These are phyloP conservation scores for Atopsyche davidsoni DNA, from an alignment of 1,140 invertebrate genomes.

Conservation along the genomic window DNA sequence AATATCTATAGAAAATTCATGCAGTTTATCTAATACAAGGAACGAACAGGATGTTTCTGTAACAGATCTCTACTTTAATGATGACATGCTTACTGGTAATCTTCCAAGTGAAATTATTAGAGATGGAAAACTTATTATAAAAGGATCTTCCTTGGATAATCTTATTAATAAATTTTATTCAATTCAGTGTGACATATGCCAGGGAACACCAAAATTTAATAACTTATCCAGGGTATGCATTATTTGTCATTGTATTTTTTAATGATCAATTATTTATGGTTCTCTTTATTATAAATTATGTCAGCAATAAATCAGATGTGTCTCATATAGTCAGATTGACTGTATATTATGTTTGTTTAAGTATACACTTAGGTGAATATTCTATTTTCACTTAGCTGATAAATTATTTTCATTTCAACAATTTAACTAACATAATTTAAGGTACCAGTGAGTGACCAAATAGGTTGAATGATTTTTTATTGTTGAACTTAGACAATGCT, in stretches of 20 bases:
- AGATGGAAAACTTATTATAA: constrained; percentile 22
- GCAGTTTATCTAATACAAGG: too few relatives aligned
- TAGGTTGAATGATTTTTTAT: background rate
- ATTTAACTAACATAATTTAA: background rate
- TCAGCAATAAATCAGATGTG: background rate
- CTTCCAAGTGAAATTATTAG: constrained; percentile 22
- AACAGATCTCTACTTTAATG: too few relatives aligned
- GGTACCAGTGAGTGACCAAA: background rate
- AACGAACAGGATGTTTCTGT: too few relatives aligned
- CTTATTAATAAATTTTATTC: constrained; percentile 24
- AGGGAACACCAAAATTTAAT: constrained; percentile 5
- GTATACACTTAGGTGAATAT: background rate
- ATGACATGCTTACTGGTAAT: too few relatives aligned
- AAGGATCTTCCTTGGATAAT: constrained; percentile 9
- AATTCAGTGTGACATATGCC: constrained; percentile 17
- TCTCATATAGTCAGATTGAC: background rate
- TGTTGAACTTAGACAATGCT: background rate
- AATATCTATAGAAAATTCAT: too few relatives aligned
- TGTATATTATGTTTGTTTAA: background rate
- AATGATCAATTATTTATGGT: constrained; percentile 1
- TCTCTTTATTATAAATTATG: background rate
- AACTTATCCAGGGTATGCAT: constrained; percentile 10
- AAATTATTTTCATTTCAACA: background rate
- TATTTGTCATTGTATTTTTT: constrained; percentile 2
- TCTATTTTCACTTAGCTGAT: background rate